Evolutionary conservation across 2,797 vertebrate genomes (phyloP).

Genomic region (Ctenochaetus hawaiiensis): DNA sequence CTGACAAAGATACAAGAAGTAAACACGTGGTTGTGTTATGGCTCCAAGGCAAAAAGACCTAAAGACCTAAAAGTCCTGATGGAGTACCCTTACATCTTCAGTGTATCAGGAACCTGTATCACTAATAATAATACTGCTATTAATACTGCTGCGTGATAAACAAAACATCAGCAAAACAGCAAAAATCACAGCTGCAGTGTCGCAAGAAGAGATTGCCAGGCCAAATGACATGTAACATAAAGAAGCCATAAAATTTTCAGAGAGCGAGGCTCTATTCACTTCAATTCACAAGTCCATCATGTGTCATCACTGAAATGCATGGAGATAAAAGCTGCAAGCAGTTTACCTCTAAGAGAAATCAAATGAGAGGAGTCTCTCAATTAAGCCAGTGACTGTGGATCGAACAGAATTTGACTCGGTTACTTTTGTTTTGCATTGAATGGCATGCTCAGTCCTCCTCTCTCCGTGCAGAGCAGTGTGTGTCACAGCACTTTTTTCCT

Average conservation of each 20-base stretch:
- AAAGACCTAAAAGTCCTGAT: too few species aligned
- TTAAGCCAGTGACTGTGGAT: constrained; percentile 57
- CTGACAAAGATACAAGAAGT: too few species aligned
- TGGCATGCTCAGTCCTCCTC: constrained; percentile 32
- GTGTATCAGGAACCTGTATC: not conserved
- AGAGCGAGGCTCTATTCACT: constrained; percentile 32
- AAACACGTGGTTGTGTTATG: too few species aligned
- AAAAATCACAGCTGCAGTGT: constrained; percentile 12
- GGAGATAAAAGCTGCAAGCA: constrained; percentile 43
- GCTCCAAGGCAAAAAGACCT: too few species aligned
- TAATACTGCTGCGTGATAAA: too few species aligned
- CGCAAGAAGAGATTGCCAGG: not conserved
- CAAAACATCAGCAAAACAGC: not conserved
- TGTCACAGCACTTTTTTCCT: constrained; percentile 76
- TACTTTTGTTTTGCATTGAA: constrained; percentile 60
- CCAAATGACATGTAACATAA: constrained; percentile 8
- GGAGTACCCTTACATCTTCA: not conserved
- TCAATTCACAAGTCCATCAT: constrained; percentile 41
- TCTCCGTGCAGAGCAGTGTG: constrained; percentile 55
- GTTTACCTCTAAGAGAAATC: constrained; percentile 61
- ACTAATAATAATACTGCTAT: too few species aligned
- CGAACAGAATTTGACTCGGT: constrained; percentile 49
- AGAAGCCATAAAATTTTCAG: not conserved
- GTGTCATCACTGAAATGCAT: constrained; percentile 36
- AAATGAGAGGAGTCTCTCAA: constrained; percentile 59